These are phyloP conservation scores for Drosophila setifemur DNA, from an alignment of 1,140 invertebrate species.

Conservation along the genomic window DNA sequence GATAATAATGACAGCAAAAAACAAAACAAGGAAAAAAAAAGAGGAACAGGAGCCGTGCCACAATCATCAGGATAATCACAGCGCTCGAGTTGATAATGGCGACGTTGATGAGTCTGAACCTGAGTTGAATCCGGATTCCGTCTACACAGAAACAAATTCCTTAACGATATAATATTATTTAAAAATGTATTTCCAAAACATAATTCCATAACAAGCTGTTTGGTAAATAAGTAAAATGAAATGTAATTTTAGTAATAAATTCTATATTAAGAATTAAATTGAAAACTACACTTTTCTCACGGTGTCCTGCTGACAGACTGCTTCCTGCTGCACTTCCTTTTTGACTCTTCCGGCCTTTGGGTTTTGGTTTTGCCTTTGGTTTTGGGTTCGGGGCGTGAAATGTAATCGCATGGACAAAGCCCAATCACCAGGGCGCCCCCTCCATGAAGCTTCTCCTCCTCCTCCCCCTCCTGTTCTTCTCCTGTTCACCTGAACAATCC, in stretches of 20 bases:
- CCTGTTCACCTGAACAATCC: constrained; percentile 12
- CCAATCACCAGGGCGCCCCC: constrained; percentile 21
- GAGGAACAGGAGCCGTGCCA: constrained; percentile 10
- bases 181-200: not conserved
- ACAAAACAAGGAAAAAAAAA: not conserved
- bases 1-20: constrained; percentile 27
- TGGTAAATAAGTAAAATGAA: no score
- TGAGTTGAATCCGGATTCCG: constrained; percentile 19
- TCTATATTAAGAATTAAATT: no score
- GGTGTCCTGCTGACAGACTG: constrained; percentile 29
- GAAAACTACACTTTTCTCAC: no score
- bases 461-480: no score
- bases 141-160: constrained; percentile 10
- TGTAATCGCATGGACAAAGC: constrained; percentile 42
- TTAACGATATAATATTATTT: no score
- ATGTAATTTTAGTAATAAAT: no score
- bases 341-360: constrained; percentile 24
- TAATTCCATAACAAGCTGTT: no score
- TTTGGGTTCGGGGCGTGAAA: constrained; percentile 19
- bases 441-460: not conserved
- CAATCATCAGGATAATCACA: constrained; percentile 74
- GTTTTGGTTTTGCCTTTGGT: not conserved
- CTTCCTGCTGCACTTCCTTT: constrained; percentile 38
- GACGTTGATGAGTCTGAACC: constrained; percentile 66
- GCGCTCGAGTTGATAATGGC: constrained; percentile 70